A percentile compares a stretch with the other conserved stretches of the same genome.
These are phyloP conservation scores for Entomobrya multifasciata DNA, from an alignment of 2,888 invertebrate species.

Conservation along the genomic window DNA sequence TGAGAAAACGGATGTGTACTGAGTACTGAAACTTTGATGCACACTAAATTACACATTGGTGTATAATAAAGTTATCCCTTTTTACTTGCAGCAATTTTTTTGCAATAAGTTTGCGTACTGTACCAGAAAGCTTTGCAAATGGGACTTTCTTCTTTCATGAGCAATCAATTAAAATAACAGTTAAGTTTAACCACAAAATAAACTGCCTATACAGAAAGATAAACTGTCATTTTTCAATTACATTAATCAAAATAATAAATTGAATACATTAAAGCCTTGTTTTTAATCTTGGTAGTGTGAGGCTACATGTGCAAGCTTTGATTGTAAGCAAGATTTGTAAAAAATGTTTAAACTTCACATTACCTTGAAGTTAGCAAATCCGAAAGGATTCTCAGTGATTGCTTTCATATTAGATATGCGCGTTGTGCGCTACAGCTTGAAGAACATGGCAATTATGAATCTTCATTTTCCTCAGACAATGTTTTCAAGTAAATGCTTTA, in stretches of 20 bases:
- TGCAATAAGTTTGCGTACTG: no score
- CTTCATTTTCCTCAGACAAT: slow-evolving; percentile 39
- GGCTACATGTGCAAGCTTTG: background rate
- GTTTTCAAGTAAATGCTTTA: slow-evolving; percentile 42
- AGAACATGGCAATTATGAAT: slow-evolving; percentile 20
- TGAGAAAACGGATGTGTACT: background rate
- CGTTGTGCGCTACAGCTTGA: background rate
- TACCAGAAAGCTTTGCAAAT: no score
- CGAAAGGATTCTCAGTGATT: no score
- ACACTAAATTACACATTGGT: background rate
- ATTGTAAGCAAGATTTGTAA: background rate
- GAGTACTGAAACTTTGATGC: background rate
- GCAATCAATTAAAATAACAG: slow-evolving; percentile 28
- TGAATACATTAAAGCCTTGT: background rate
- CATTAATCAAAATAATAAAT: slow-evolving; percentile 27
- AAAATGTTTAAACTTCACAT: background rate
- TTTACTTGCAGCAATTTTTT: no score
- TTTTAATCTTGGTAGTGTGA: background rate
- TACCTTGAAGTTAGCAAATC: no score
- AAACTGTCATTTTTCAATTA: slow-evolving; percentile 13
- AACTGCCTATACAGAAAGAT: no score
- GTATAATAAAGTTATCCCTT: no score
- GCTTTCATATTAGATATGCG: background rate
- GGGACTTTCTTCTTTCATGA: slow-evolving; percentile 37
- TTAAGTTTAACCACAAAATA: background rate